Evolutionary conservation across 2,797 vertebrate genomes (phyloP), one percentile per base, ranked within the genome.

Genomic region (Silurus lanzhouensis): DNA sequence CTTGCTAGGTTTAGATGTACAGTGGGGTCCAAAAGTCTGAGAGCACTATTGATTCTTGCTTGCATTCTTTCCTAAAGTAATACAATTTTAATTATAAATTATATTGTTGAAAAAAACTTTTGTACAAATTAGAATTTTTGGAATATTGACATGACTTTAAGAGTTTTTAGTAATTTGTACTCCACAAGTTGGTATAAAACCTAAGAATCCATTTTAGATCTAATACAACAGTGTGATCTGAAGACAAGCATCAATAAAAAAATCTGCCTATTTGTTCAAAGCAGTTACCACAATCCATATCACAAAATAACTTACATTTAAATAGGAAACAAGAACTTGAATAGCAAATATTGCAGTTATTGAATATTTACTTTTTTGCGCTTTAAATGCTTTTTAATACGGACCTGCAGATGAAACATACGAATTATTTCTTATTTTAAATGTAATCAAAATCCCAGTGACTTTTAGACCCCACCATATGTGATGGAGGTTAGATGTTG

Each of bases 401-500:
- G 31, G 20, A 44, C 20, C 19, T 5, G 19, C 7, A 3, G 8
- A 20, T 63, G 2, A 22, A 63, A 63, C 19, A 22, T 63, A 2
- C 20, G 46, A 10, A 52, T 74, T 25, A 77, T 77, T 58, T 77
- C 75, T 27, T n/a, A 38, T 10, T 38, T 74, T n/a, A 52, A 25
- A 72, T 48, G 10, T 52, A 2, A 25, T 46, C n/a, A 19, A 80
- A 80, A 64, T n/a, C 10, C 25, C 25, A 81, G 17, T 52, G 64
- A 81, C 79, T 67, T 68, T 57, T 68, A 15, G 64, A 55, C n/a
- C 64, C 25, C 17, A 20, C 46, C 20, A 25, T 83, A 74, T 85
- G 74, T 74, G 60, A 25, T 67, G 44, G 81, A 85, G 83, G 83
- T 86, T 86, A 52, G 78, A 75, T 84, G 86, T 71, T 87, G 52